Base-by-base conservation (phyloP, 2,888 invertebrate genomes). In the Meta bourneti region DNA sequence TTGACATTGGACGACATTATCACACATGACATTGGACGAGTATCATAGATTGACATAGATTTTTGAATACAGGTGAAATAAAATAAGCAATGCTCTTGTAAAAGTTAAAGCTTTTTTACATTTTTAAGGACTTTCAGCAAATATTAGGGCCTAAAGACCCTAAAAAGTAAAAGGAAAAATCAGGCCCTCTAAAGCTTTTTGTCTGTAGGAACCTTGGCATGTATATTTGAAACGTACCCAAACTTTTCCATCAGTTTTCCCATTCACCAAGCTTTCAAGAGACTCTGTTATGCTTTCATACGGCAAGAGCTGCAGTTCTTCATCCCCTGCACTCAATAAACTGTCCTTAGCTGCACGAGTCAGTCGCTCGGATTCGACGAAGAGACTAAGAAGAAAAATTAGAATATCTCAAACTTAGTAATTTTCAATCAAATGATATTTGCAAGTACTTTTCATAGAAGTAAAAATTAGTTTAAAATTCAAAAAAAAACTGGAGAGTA, bases 341-440 rank as follows among this genome's bases (percentile, higher is more conserved):
- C 95, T 94, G 97, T 95, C 94, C 48, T 94, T 93, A 1, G 97
- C 96, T 0, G 95, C 95, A 0, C 95, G 93, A 0, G 96, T 95
- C 6, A 96, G 94, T 93, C 96, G 96, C 0, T 95, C 95, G 13
- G 96, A 95, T 84, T 97, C 96, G 93, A 97, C 95, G 95, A 97
- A 98, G 54, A 98, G 94, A 93, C 94, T 94, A 84, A 87, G 34
- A 34, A 34, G 34, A 34, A 34, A 34, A 34, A 34, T 34, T 34
- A 4, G 34, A 2, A 1, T 34, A 34, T 34, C 34, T 34, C 34
- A 34, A 34, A 34, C 34, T 51, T 70, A 34, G 34, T 2, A 34
- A 34, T 34, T 34, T 34, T 34, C 34, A 1, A 34, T 34, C 34
- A 34, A 34, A 34, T 2, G 34, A 1, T 34, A 34, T 34, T 34